Percentiles rank a stretch among this genome's conserved stretches.
Evolutionary conservation across 1,140 invertebrate genomes (phyloP).

Genomic region (Eciton burchellii): DNA sequence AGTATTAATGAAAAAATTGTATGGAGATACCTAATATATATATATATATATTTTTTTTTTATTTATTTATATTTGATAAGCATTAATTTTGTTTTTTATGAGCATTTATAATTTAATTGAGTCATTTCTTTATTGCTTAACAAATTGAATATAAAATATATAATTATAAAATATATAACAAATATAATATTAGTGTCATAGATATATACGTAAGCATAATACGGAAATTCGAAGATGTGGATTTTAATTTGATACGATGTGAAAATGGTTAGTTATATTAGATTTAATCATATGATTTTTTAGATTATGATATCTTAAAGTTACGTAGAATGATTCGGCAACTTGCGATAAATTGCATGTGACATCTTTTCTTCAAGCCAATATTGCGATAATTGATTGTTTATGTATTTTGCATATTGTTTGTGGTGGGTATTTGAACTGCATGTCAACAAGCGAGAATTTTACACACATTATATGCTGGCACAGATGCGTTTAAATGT

Average conservation of each 20-base stretch:
- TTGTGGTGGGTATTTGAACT: conserved; percentile 68
- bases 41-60: background rate
- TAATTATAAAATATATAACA: no score
- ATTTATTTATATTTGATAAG: background rate
- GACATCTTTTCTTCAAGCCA: conserved; percentile 59
- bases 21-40: background rate
- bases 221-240: conserved; percentile 14
- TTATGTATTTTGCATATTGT: conserved; percentile 58
- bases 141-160: conserved; percentile 21
- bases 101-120: background rate
- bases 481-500: conserved; percentile 83
- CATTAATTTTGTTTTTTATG: conserved; percentile 1
- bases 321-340: conserved; percentile 37
- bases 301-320: conserved; percentile 44
- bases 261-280: conserved; percentile 19
- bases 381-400: conserved; percentile 59
- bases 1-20: background rate
- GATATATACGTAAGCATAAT: conserved; percentile 1
- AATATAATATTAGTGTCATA: conserved; percentile 11
- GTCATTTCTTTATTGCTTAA: conserved; percentile 16
- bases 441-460: conserved; percentile 69
- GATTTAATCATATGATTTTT: conserved; percentile 36
- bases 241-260: conserved; percentile 30
- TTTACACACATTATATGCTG: conserved; percentile 77
- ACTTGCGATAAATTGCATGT: conserved; percentile 66